These are phyloP conservation scores for Xyrauchen texanus DNA, from an alignment of 2,113 vertebrate genomes.

Conservation along the genomic window DNA sequence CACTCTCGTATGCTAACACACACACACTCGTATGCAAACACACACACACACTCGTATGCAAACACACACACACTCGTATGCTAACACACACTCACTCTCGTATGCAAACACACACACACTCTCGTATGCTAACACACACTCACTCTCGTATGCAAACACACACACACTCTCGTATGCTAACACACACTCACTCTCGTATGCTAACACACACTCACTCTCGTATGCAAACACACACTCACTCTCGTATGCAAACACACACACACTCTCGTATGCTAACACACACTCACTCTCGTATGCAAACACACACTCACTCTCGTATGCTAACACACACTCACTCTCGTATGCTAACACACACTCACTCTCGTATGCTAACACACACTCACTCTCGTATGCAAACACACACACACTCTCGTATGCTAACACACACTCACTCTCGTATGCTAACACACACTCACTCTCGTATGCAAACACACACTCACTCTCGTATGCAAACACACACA, in stretches of 20 bases:
- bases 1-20: constrained; percentile 31
- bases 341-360: constrained; percentile 37
- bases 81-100: constrained; percentile 62
- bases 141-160: constrained; percentile 31
- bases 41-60: constrained; percentile 2
- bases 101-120: constrained; percentile 35
- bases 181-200: constrained; percentile 34
- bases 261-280: no score
- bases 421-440: constrained; percentile 34
- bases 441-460: constrained; percentile 40
- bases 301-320: no score
- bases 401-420: no score
- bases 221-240: constrained; percentile 7
- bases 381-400: constrained; percentile 31
- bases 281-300: constrained; percentile 18
- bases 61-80: constrained; percentile 41
- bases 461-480: constrained; percentile 7
- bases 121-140: constrained; percentile 71
- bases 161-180: no score
- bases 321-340: constrained; percentile 62
- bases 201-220: constrained; percentile 40
- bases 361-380: constrained; percentile 68
- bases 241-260: constrained; percentile 33
- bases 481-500: constrained; percentile 33
- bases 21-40: no score